Evolutionary conservation across 1,140 invertebrate genomes (phyloP), one percentile per base, ranked within the genome.

Genomic region (Venustaconcha ellipsiformis): DNA sequence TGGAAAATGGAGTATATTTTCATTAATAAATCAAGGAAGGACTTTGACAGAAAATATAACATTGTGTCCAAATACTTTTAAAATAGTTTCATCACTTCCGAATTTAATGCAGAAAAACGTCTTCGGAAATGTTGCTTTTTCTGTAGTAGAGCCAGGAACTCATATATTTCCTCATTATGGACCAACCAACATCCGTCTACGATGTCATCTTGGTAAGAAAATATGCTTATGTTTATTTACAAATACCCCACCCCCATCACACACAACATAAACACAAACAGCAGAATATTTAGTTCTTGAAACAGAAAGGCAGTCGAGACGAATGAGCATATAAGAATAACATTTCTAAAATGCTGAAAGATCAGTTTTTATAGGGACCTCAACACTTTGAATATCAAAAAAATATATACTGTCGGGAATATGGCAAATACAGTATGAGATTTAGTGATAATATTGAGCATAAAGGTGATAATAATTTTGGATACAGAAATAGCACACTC

Each of bases 101-200:
- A 72, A 60, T 20, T 17, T 80, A n/a, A 83, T 87, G 83, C 72
- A 67, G 23, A 66, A 78, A n/a, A 85, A 76, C 80, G 74, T 86
- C 3, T 87, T 87, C 80, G 82, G 82, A 67, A 86, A 87, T 82
- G 82, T 82, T 14, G 72, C 81, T 12, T 86, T 86, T 74, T 86
- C 86, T 17, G 78, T 86, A 15, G 65, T 87, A 26, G 67, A 81
- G 30, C 84, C 84, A 59, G 83, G 82, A 55, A 87, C 86, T 17
- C 58, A 30, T 11, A 84, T 86, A 37, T 67, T 78, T 14, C 70
- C 76, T 37, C 86, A 86, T 71, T 86, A 78, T 80, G 86, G 86
- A 57, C 83, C 84, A 63, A 85, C 83, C 23, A 87, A 87, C 63
- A 82, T 83, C 23, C 67, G 84, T 62, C 67, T 86, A 14, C 75